Evolutionary conservation across 92 coral and sea anemone genomes (phyloP).

Genomic region (Montipora capitata): DNA sequence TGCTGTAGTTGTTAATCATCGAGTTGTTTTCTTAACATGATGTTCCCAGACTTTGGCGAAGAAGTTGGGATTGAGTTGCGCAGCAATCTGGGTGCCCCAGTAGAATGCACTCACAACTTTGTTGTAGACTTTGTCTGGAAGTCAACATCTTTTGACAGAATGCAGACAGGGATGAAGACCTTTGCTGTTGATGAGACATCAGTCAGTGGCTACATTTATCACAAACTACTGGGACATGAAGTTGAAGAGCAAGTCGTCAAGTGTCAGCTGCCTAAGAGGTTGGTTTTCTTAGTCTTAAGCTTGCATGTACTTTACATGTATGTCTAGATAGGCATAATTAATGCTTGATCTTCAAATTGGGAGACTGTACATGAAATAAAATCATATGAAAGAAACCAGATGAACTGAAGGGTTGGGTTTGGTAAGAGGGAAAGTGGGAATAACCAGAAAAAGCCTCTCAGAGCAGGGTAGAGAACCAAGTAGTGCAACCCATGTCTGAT

Average conservation of each 20-base stretch:
- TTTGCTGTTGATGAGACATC: constrained; percentile 99
- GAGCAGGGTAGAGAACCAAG: too few relatives aligned
- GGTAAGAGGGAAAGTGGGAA: too few relatives aligned
- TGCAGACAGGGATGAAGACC: constrained; percentile 99
- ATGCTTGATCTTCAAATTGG: too few relatives aligned
- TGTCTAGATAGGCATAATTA: too few relatives aligned
- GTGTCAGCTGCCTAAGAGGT: constrained; percentile 98
- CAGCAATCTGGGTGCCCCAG: constrained; percentile 98
- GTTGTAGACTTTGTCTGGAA: constrained; percentile 99
- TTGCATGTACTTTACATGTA: too few relatives aligned
- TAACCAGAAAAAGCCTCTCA: too few relatives aligned
- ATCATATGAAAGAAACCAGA: too few relatives aligned
- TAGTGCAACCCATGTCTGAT: too few relatives aligned
- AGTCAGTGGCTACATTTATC: constrained; percentile 98
- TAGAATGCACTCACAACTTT: constrained; percentile 98
- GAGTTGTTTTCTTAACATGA: constrained; percentile 53
- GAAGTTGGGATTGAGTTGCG: constrained; percentile 99
- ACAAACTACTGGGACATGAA: constrained; percentile 98
- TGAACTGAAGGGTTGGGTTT: too few relatives aligned
- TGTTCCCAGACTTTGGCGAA: constrained; percentile 93
- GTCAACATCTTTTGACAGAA: constrained; percentile 99
- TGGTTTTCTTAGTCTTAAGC: too few relatives aligned
- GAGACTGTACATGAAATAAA: too few relatives aligned
- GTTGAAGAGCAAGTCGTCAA: constrained; percentile 99
- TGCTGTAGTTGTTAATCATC: too few relatives aligned